Conservation (phyloP, 1,140 invertebrate genomes). For the Drosophila kikkawai region DNA sequence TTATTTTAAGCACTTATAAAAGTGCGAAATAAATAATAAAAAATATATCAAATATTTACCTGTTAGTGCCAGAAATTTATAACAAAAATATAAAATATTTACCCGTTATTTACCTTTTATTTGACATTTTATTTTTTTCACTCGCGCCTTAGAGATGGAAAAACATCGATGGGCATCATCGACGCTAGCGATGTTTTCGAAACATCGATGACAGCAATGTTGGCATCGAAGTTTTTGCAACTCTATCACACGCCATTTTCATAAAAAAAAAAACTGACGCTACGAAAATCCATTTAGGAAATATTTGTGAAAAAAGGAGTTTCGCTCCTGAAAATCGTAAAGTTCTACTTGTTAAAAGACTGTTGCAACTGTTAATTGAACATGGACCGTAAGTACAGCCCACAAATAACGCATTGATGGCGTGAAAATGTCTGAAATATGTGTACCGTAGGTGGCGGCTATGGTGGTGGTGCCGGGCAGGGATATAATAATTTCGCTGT, state of each 20-base stretch:
- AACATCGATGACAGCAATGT: background rate
- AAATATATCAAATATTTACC: too few relatives aligned
- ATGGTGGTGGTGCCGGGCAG: constrained; percentile 76
- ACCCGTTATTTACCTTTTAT: too few relatives aligned
- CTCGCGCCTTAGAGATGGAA: too few relatives aligned
- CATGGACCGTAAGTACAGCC: constrained; percentile 71
- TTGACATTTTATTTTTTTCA: too few relatives aligned
- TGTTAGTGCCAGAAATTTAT: too few relatives aligned
- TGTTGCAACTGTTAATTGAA: constrained; percentile 13
- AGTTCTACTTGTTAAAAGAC: constrained; percentile 9
- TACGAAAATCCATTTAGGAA: constrained; percentile 15
- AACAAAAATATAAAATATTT: too few relatives aligned
- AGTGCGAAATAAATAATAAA: too few relatives aligned
- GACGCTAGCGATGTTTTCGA: background rate
- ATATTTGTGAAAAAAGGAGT: constrained; percentile 13
- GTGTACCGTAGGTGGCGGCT: constrained; percentile 64
- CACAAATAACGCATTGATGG: background rate
- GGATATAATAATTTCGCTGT: constrained; percentile 83
- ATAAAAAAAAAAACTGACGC: constrained; percentile 52
- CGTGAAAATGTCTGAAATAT: constrained; percentile 33
- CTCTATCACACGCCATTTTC: constrained; percentile 67
- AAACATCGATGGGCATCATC: too few relatives aligned
- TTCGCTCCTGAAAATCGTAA: constrained; percentile 9
- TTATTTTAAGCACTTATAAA: too few relatives aligned
- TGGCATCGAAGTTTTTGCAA: background rate